Evolutionary conservation across 2,888 invertebrate species (phyloP).

Genomic region (Drosophila cognata): DNA sequence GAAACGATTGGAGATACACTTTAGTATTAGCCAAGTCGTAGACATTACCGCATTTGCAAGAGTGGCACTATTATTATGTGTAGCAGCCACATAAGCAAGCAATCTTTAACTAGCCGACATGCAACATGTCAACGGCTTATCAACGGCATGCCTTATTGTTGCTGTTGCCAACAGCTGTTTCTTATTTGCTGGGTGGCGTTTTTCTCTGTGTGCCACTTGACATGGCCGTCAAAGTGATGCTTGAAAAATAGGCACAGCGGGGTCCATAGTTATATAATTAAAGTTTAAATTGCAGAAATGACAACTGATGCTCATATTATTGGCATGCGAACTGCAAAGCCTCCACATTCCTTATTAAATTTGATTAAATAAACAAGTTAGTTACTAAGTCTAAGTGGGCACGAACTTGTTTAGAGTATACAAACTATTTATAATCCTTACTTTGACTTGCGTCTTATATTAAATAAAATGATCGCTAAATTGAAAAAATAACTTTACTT

Average conservation of each 20-base stretch:
- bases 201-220: constrained; percentile 15
- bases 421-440: background rate
- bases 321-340: background rate
- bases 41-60: constrained; percentile 65
- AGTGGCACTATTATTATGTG: constrained; percentile 68
- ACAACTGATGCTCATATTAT: background rate
- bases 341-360: background rate
- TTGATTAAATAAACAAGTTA: background rate
- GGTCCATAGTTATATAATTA: background rate
- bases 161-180: constrained; percentile 35
- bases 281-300: background rate
- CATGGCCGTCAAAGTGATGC: constrained; percentile 10
- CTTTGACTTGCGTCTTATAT: background rate
- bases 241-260: background rate
- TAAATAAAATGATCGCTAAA: background rate
- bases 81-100: constrained; percentile 16
- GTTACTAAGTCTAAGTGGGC: background rate
- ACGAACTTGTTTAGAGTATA: background rate
- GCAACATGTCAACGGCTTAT: constrained; percentile 74
- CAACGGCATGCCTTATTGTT: constrained; percentile 40
- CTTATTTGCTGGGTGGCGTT: constrained; percentile 39
- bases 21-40: constrained; percentile 29
- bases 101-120: constrained; percentile 44
- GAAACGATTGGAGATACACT: constrained; percentile 63
- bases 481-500: background rate